phyloP scores from a whole-genome alignment of 2,113 vertebrate species.

The Odocoileus virginianus region DNA sequence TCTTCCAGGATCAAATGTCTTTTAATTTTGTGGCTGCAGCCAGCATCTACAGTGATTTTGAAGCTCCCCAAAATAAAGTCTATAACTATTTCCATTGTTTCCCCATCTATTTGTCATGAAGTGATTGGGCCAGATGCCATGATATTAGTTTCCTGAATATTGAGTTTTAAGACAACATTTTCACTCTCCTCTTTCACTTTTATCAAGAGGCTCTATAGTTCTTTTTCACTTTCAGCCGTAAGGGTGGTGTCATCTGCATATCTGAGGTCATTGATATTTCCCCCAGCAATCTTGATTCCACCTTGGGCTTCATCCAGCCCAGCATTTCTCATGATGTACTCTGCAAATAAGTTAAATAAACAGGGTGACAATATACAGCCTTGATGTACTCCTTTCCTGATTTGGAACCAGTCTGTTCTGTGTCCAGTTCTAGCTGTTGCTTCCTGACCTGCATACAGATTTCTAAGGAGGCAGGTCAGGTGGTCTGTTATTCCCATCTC shows the following conservation, averaged over 20 bases:
- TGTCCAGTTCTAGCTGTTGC: neutral
- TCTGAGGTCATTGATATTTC: neutral
- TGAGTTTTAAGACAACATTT: neutral
- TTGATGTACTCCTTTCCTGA: neutral
- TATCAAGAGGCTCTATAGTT: neutral
- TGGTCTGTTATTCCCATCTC: neutral
- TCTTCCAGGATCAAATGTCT: neutral
- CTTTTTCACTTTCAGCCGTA: neutral
- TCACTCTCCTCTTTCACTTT: neutral
- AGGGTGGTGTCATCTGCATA: neutral
- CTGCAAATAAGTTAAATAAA: neutral
- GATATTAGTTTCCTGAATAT: neutral
- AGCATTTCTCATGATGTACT: neutral
- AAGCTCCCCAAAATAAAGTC: neutral
- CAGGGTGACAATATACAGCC: neutral
- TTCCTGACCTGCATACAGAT: neutral
- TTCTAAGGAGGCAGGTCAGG: neutral
- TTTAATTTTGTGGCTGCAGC: neutral
- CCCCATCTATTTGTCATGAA: neutral
- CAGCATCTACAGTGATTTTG: neutral
- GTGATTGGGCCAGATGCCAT: neutral
- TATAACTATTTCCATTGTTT: neutral
- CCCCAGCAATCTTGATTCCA: neutral
- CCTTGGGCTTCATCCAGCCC: neutral
- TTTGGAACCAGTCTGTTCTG: neutral